Evolutionary conservation across 2,113 vertebrate species (phyloP), one percentile per base, ranked within the genome.

Genomic region (Platysteira castanea): DNA sequence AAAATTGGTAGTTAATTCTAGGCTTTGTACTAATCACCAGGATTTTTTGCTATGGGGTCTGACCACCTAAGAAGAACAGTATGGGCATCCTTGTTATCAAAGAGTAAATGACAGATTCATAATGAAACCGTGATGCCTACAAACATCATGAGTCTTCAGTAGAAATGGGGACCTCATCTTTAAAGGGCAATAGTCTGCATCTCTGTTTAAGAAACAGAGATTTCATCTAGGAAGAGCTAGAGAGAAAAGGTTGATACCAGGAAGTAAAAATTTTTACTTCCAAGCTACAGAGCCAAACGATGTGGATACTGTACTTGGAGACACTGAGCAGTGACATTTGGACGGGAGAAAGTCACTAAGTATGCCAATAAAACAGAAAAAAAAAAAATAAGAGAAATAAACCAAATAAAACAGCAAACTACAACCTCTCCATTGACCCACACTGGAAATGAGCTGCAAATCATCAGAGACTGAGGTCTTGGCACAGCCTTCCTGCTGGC

Each of bases 281-380:
- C 21, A 23, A 70, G 23, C 41, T 27, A 23, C 12, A 63, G 67
- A 75, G n/a, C 24, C 31, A 46, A 73, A 30, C 0, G 0, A 61
- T 37, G 26, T 24, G 27, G 53, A 28, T n/a, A 18, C 35, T 28
- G 39, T 19, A 35, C 61, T 13, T 57, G 44, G 57, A 75, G 39
- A 71, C 31, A 63, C 33, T 3, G 9, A 44, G 57, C 13, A 71
- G 39, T 13, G 61, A 71, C 26, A 33, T 65, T 60, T 33, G 68
- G 22, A 7, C 2, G 47, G 44, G 8, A 84, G 44, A 77, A 78
- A 33, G n/a, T 33, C 67, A 53, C 13, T 18, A 49, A 57, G 28
- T n/a, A 46, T 50, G 20, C 20, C 20, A 50, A 14, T 14, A 59
- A 67, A 82, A n/a, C 37, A 82, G 33, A 14, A 59, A 59, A 65